Conservation (phyloP, 2,113 vertebrate species). For the Nothobranchius furzeri region DNA sequence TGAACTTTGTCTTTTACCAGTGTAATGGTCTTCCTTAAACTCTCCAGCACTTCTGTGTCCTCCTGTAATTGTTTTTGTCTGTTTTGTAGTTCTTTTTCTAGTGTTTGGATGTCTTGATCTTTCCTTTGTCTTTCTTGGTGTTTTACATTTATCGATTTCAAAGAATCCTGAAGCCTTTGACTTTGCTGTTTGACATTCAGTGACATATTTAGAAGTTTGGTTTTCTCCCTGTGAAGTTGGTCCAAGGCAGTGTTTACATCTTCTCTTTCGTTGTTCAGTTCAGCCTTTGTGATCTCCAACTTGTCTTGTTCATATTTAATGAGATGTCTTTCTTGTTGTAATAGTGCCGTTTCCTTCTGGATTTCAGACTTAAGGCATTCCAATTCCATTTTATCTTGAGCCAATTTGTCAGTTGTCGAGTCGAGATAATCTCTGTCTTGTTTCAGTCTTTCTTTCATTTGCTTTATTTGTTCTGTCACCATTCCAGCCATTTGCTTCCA, state of each 20-base stretch:
- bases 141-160: neutral
- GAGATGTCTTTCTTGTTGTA: neutral
- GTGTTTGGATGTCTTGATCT: neutral
- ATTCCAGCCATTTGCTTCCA: neutral
- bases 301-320: neutral
- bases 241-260: too few relatives aligned
- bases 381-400: neutral
- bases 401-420: neutral
- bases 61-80: too few relatives aligned
- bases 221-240: neutral
- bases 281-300: neutral
- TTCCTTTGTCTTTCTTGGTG: neutral
- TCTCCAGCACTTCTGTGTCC: neutral
- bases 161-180: neutral
- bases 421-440: neutral
- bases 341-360: too few relatives aligned
- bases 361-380: neutral
- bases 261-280: neutral
- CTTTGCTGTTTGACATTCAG: neutral
- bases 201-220: neutral
- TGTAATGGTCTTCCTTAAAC: too few relatives aligned
- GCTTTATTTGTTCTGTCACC: neutral
- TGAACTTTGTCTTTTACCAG: neutral
- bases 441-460: constrained; percentile 1
- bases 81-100: neutral